phyloP scores from a whole-genome alignment of 2,888 invertebrate genomes.

The Plagodis dolabraria region DNA sequence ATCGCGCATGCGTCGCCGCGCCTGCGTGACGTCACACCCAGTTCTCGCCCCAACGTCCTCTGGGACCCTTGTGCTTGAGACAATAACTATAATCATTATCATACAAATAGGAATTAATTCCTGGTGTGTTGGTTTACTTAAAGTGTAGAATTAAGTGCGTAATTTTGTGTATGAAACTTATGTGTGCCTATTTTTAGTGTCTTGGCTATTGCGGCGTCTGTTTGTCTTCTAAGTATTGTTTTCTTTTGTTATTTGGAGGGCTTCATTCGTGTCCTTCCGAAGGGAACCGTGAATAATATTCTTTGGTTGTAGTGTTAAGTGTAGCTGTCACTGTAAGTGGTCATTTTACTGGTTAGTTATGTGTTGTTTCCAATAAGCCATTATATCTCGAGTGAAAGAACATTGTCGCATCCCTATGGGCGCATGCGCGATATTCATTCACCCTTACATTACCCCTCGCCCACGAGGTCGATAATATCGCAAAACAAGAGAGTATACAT shows the following conservation, averaged over 20 bases:
- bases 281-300: background rate
- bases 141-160: background rate
- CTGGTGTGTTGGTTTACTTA: constrained; percentile 23
- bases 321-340: too few species aligned
- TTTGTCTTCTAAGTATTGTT: constrained; percentile 19
- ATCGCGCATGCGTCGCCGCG: constrained; percentile 74
- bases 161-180: constrained; percentile 3
- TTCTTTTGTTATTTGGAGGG: constrained; percentile 5
- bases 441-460: constrained; percentile 29
- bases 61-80: constrained; percentile 49
- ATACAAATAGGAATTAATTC: constrained; percentile 26
- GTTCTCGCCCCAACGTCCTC: constrained; percentile 60
- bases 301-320: background rate
- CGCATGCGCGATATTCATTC: constrained; percentile 39
- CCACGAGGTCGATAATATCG: constrained; percentile 35
- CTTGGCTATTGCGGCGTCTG: constrained; percentile 13
- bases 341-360: background rate
- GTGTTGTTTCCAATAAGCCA: background rate
- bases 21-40: constrained; percentile 73
- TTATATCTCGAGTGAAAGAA: background rate
- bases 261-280: constrained; percentile 5
- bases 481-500: constrained; percentile 17
- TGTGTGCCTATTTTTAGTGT: background rate
- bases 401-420: constrained; percentile 27
- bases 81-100: constrained; percentile 27